A percentile compares a stretch with the other conserved stretches of the same genome.
Evolutionary conservation across 2,888 invertebrate species (phyloP).

Genomic region (Oligia latruncula): DNA sequence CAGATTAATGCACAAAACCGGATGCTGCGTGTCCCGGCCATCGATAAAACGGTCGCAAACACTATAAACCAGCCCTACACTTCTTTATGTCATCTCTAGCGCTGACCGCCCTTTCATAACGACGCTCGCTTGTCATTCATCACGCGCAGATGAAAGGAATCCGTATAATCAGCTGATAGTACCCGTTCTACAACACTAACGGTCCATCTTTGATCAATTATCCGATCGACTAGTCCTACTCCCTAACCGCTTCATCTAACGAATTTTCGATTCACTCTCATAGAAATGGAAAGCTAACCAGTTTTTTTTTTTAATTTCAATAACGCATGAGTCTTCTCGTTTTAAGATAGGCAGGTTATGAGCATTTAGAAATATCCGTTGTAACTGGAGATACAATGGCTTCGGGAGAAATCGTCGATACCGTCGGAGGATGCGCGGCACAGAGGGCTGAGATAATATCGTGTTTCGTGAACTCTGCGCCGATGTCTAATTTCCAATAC

Average conservation of each 20-base stretch:
- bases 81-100: slow-evolving; percentile 83
- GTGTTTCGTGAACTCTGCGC: slow-evolving; percentile 87
- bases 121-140: slow-evolving; percentile 81
- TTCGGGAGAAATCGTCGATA: slow-evolving; percentile 78
- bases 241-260: slow-evolving; percentile 74
- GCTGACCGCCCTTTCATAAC: slow-evolving; percentile 81
- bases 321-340: slow-evolving; percentile 69
- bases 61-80: slow-evolving; percentile 84
- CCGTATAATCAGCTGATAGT: slow-evolving; percentile 85
- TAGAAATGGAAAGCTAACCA: slow-evolving; percentile 88
- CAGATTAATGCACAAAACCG: slow-evolving; percentile 87
- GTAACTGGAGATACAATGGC: slow-evolving; percentile 78
- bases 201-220: slow-evolving; percentile 86
- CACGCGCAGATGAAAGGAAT: slow-evolving; percentile 83
- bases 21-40: slow-evolving; percentile 86
- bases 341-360: slow-evolving; percentile 64
- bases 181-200: slow-evolving; percentile 75
- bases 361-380: slow-evolving; percentile 75
- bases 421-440: slow-evolving; percentile 81
- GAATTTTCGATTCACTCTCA: slow-evolving; percentile 78
- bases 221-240: slow-evolving; percentile 76
- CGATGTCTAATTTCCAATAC: slow-evolving; percentile 89
- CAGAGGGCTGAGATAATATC: slow-evolving; percentile 85
- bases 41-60: slow-evolving; percentile 86
- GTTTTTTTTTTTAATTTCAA: slow-evolving; percentile 80